Evolutionary conservation across 2,113 vertebrate genomes (phyloP).

Genomic region (Sinocyclocheilus grahami): DNA sequence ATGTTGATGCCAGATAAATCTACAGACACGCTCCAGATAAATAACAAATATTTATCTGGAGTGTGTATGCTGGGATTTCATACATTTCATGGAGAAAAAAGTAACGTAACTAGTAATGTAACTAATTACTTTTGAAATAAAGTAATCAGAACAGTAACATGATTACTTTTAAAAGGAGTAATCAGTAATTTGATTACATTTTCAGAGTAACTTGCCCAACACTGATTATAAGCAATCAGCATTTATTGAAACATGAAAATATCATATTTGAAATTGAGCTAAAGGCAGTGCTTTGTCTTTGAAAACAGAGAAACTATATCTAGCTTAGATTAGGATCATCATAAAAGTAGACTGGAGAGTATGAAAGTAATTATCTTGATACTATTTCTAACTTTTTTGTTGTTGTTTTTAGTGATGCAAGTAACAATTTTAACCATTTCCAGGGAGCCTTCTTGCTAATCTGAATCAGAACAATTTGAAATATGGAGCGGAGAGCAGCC

Average conservation of each 20-base stretch:
- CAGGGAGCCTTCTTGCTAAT: constrained; percentile 90
- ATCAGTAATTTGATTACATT: too few relatives aligned
- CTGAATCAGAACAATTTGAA: constrained; percentile 96
- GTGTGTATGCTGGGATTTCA: too few relatives aligned
- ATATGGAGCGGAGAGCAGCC: constrained; percentile 81
- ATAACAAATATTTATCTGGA: too few relatives aligned
- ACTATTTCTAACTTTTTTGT: not conserved
- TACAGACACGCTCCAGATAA: too few relatives aligned
- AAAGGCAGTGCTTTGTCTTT: not conserved
- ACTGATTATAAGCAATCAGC: not conserved
- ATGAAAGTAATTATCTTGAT: not conserved
- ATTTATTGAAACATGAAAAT: not conserved
- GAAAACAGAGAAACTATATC: not conserved
- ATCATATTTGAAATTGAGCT: not conserved
- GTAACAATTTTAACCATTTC: constrained; percentile 26
- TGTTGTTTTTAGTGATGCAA: not conserved
- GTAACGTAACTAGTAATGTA: too few relatives aligned
- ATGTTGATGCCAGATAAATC: too few relatives aligned
- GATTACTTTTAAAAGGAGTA: too few relatives aligned
- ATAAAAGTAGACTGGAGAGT: not conserved
- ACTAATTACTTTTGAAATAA: too few relatives aligned
- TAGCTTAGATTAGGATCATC: not conserved
- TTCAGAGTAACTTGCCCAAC: too few relatives aligned
- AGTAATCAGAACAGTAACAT: too few relatives aligned
- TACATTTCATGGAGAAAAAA: too few relatives aligned